A percentile compares a stretch with the other conserved stretches of the same genome.
Conservation (phyloP, 2,888 invertebrate genomes). For the Callosobruchus maculatus region DNA sequence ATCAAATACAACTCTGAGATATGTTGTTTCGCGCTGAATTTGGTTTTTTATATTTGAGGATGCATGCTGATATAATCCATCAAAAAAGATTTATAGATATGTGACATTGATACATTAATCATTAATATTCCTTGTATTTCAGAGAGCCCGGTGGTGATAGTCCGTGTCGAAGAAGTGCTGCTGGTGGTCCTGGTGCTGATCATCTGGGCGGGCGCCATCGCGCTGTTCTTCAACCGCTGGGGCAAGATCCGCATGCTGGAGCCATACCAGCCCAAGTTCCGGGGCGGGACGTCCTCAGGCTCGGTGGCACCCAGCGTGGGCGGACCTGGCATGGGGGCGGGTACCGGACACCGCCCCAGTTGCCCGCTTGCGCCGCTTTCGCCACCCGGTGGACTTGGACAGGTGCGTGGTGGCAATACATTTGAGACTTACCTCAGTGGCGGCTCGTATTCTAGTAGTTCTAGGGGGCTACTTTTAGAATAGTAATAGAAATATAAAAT, state of each 20-base stretch:
- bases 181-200: constrained; percentile 81
- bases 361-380: constrained; percentile 59
- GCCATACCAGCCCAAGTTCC: constrained; percentile 85
- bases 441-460: too few relatives aligned
- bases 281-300: neutral
- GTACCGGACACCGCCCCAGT: constrained; percentile 72
- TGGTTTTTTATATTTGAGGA: too few relatives aligned
- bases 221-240: constrained; percentile 91
- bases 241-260: constrained; percentile 91
- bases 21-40: too few relatives aligned
- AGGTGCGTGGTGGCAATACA: constrained; percentile 42
- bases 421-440: neutral
- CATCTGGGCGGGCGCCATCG: constrained; percentile 86
- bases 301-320: neutral
- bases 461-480: too few relatives aligned
- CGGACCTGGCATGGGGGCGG: constrained; percentile 49
- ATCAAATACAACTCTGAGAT: too few relatives aligned
- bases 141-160: constrained; percentile 61
- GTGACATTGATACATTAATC: neutral
- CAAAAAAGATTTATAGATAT: too few relatives aligned
- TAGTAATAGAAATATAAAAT: too few relatives aligned
- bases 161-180: constrained; percentile 79
- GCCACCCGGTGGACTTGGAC: constrained; percentile 42
- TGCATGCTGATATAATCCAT: too few relatives aligned
- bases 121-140: constrained; percentile 15